phyloP scores from a whole-genome alignment of 92 coral and sea anemone genomes.

The Nematostella vectensis region DNA sequence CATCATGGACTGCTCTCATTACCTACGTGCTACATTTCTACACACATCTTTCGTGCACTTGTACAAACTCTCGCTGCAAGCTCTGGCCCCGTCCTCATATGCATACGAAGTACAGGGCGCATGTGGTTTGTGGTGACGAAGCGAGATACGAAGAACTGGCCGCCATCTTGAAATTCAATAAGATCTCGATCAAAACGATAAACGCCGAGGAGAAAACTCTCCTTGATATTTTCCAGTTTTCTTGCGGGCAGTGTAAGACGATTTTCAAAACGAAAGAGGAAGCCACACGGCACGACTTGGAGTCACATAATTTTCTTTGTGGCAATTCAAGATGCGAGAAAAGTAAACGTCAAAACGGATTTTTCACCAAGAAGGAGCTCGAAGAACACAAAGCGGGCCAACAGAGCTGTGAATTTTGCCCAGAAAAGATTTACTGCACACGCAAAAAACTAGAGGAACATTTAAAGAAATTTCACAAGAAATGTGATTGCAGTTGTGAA shows the following conservation, averaged over 20 bases:
- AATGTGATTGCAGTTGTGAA: slow-evolving; percentile 67
- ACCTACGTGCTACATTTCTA: slow-evolving; percentile 74
- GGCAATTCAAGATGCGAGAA: slow-evolving; percentile 55
- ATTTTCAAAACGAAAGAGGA: slow-evolving; percentile 65
- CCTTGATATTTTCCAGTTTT: slow-evolving; percentile 61
- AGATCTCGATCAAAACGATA: slow-evolving; percentile 58
- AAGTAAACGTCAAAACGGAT: slow-evolving; percentile 75
- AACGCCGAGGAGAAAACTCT: slow-evolving; percentile 62
- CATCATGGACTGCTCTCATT: slow-evolving; percentile 77
- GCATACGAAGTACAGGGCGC: slow-evolving; percentile 50
- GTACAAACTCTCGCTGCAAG: slow-evolving; percentile 49
- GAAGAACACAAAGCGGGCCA: slow-evolving; percentile 46
- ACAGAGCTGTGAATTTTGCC: slow-evolving; percentile 60
- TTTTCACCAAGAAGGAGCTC: slow-evolving; percentile 59
- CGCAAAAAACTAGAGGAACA: slow-evolving; percentile 50
- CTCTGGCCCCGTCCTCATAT: slow-evolving; percentile 61
- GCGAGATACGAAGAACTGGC: slow-evolving; percentile 60
- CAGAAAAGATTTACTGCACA: slow-evolving; percentile 53
- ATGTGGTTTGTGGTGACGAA: slow-evolving; percentile 72
- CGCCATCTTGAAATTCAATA: slow-evolving; percentile 76
- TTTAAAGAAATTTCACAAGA: slow-evolving; percentile 50
- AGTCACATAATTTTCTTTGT: slow-evolving; percentile 60
- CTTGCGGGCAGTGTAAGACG: slow-evolving; percentile 57
- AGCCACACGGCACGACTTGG: slow-evolving; percentile 56
- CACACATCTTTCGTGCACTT: slow-evolving; percentile 62